Percentiles rank a stretch among this genome's conserved stretches.
Conservation (phyloP, 2,113 vertebrate genomes). For the Crypturellus undulatus region DNA sequence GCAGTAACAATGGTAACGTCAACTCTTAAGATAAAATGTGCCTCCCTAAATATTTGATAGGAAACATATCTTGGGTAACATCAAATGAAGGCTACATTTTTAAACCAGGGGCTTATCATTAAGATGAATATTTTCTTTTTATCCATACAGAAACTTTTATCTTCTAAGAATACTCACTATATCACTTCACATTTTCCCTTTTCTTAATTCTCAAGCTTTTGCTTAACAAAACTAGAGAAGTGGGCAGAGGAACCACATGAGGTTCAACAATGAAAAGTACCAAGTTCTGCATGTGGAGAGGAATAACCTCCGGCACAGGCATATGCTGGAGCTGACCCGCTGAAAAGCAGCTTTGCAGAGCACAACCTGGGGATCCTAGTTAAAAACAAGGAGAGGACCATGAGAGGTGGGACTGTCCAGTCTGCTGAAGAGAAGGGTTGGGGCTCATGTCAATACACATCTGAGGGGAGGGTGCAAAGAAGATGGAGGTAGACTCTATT, state of each 20-base stretch:
- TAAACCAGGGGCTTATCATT: background rate
- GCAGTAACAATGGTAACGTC: background rate
- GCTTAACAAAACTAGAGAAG: background rate
- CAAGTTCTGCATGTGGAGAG: too few species aligned
- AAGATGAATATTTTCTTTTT: background rate
- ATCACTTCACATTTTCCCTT: background rate
- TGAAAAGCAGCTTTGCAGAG: too few species aligned
- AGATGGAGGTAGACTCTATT: background rate
- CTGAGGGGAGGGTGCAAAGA: background rate
- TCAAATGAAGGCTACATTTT: background rate
- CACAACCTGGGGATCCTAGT: too few species aligned
- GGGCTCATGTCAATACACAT: background rate
- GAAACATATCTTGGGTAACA: background rate
- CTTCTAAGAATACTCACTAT: background rate
- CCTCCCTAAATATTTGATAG: background rate
- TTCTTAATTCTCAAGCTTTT: background rate
- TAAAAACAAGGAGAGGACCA: too few species aligned
- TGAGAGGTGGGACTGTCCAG: background rate
- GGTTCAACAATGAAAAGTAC: too few species aligned
- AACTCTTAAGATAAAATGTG: background rate
- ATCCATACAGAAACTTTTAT: background rate
- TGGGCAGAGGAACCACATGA: too few species aligned
- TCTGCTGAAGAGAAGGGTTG: background rate
- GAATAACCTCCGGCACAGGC: too few species aligned
- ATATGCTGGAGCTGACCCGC: too few species aligned